Conservation (phyloP, 1,140 invertebrate genomes). For the Hestina assimilis region DNA sequence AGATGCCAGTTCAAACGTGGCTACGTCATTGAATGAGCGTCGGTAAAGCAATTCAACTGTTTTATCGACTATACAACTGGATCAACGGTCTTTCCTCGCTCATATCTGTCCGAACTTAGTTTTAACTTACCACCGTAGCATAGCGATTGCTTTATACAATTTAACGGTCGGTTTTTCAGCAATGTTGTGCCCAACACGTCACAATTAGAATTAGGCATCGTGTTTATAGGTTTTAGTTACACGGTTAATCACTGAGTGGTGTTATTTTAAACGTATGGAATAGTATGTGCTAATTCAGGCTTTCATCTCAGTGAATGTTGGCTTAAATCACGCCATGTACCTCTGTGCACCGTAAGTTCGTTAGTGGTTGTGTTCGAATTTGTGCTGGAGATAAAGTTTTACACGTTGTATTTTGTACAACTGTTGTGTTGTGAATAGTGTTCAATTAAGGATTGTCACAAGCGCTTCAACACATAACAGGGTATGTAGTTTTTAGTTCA, state of each 20-base stretch:
- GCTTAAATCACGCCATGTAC: conserved; percentile 68
- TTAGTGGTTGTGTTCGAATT: conserved; percentile 71
- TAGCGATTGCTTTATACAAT: conserved; percentile 59
- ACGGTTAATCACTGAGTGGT: conserved; percentile 34
- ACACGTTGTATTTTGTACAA: conserved; percentile 48
- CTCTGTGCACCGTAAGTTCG: conserved; percentile 60
- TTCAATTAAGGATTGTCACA: conserved; percentile 54
- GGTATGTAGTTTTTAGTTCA: conserved; percentile 49
- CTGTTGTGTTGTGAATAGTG: conserved; percentile 55
- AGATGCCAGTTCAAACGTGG: conserved; percentile 30
- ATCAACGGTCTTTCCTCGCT: conserved; percentile 72
- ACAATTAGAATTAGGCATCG: conserved; percentile 52
- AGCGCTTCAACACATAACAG: conserved; percentile 47
- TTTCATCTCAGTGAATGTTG: conserved; percentile 62
- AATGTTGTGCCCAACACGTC: conserved; percentile 62
- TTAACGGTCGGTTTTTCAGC: conserved; percentile 49
- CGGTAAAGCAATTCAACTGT: conserved; percentile 65
- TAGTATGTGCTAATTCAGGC: conserved; percentile 46
- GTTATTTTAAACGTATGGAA: conserved; percentile 32
- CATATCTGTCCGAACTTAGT: conserved; percentile 70
- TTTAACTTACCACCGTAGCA: conserved; percentile 64
- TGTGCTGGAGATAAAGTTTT: conserved; percentile 51
- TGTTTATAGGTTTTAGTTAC: conserved; percentile 45
- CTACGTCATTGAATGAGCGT: conserved; percentile 40
- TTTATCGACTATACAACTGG: conserved; percentile 67